Evolutionary conservation across 2,888 invertebrate species (phyloP).

Genomic region (Dione juno): DNA sequence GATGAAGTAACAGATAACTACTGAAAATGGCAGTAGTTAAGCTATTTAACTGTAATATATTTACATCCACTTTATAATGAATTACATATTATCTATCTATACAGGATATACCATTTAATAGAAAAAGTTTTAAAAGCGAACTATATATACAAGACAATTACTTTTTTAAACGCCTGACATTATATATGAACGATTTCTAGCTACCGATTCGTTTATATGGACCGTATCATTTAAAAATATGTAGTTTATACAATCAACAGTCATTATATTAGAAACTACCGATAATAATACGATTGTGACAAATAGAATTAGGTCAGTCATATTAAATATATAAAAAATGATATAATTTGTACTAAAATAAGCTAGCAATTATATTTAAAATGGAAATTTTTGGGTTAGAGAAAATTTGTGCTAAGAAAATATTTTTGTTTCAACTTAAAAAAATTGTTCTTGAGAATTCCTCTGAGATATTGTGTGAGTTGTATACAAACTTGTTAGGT

Average conservation of each 20-base stretch:
- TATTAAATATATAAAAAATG: neutral
- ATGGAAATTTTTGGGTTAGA: neutral
- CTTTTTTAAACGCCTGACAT: constrained; percentile 49
- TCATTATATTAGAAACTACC: neutral
- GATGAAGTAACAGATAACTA: constrained; percentile 30
- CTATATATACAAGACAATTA: constrained; percentile 59
- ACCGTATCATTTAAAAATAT: constrained; percentile 25
- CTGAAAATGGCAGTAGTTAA: constrained; percentile 52
- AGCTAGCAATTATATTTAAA: neutral
- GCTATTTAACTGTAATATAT: constrained; percentile 48
- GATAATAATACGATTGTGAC: constrained; percentile 3
- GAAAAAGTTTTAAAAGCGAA: constrained; percentile 51
- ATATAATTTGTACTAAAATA: neutral
- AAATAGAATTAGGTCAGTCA: constrained; percentile 8
- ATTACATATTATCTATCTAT: constrained; percentile 48
- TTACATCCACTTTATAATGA: constrained; percentile 46
- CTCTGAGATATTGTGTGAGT: constrained; percentile 10
- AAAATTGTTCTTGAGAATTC: neutral
- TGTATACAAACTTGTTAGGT: neutral
- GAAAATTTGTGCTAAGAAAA: constrained; percentile 1
- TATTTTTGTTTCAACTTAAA: constrained; percentile 1
- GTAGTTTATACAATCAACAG: constrained; percentile 18
- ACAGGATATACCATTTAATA: constrained; percentile 45
- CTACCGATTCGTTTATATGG: constrained; percentile 39
- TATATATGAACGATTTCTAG: constrained; percentile 48